Evolutionary conservation across 2,113 vertebrate species (phyloP), one percentile per base, ranked within the genome.

Genomic region (Alosa alosa): DNA sequence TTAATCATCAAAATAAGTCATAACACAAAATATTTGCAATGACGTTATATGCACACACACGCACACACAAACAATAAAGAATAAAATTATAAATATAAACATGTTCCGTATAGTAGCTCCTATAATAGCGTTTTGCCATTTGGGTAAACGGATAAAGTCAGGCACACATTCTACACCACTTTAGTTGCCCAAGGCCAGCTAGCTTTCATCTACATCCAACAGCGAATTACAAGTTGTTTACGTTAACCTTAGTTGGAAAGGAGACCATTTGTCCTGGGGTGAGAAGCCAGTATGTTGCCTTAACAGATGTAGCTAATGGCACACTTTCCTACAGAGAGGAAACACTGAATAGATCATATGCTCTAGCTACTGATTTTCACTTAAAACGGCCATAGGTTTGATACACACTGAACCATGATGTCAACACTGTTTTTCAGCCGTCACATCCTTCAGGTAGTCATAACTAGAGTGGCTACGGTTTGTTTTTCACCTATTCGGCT

Each of bases 1-100:
- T 84, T 41, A 83, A 17, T 47, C 44, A 18, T 75, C 47, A 84
- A 50, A 84, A 81, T 22, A 64, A 83, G n/a, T 68, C 25, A 78
- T 15, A 39, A 78, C 25, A 15, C 72, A 78, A 31, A 39, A 36
- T 18, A 78, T 39, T 11, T 1, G 1, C 72, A 36, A 36, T 78
- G 15, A 4, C 31, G 36, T 41, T 0, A 78, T 41, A 39, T 36
- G 6, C 15, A 13, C 10, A 64, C 22, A 64, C 39, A 78, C 15
- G 10, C 31, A 68, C n/a, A 31, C 9, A 31, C 25, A 68, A 8
- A 68, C 1, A 55, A 55, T 5, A 17, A 18, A 1, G 0, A 20
- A 41, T 7, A 31, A 0, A 31, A 11, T 78, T 39, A 78, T 39
- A 41, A 10, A 36, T 36, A 39, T 78, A 78, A n/a, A 13, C 13